phyloP scores from a whole-genome alignment of 2,797 vertebrate species.

The Amblyraja radiata region DNA sequence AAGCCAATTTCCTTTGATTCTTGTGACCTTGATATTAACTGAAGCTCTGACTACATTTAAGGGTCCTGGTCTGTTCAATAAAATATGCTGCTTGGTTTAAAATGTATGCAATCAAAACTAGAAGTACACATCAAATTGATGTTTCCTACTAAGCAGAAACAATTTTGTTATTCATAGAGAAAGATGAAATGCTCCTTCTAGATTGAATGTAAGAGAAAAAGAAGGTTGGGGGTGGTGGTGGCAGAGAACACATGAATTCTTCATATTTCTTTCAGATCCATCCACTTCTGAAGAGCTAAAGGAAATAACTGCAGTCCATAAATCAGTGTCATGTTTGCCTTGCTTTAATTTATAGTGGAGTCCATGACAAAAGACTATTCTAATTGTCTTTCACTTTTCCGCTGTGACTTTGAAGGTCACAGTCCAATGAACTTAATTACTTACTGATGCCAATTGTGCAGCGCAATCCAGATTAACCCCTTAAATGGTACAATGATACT shows the following conservation, averaged over 20 bases:
- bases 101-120: conserved; percentile 23
- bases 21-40: neutral
- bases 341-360: conserved; percentile 32
- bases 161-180: conserved; percentile 20
- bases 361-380: conserved; percentile 23
- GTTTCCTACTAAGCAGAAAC: conserved; percentile 18
- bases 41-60: conserved; percentile 10
- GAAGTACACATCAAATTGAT: conserved; percentile 7
- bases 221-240: neutral
- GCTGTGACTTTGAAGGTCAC: conserved; percentile 35
- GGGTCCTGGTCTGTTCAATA: conserved; percentile 13
- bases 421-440: conserved; percentile 38
- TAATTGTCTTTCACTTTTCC: conserved; percentile 38
- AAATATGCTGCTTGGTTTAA: conserved; percentile 33
- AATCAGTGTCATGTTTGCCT: conserved; percentile 36
- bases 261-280: conserved; percentile 26
- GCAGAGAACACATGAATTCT: conserved; percentile 25
- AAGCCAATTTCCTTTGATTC: neutral
- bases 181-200: conserved; percentile 12
- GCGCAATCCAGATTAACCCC: conserved; percentile 25
- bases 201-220: neutral
- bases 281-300: conserved; percentile 31
- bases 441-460: conserved; percentile 35
- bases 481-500: neutral
- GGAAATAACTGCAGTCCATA: conserved; percentile 35